Conservation (phyloP, 2,888 invertebrate species). For the Ectemnius continuus region DNA sequence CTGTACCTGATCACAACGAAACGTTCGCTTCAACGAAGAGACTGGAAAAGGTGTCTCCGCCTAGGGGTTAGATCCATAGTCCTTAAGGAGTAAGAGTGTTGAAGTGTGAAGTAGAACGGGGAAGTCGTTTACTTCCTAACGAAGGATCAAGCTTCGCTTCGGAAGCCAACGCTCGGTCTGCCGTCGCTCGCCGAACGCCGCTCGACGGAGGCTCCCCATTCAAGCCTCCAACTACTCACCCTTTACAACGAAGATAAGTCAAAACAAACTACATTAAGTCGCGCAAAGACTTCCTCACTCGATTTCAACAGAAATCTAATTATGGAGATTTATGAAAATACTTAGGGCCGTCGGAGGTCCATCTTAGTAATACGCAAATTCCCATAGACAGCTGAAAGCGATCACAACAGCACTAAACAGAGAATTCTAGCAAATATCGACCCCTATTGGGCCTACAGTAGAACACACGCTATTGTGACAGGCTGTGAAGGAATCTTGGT, state of each 20-base stretch:
- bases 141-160: constrained; percentile 7
- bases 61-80: constrained; percentile 31
- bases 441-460: constrained; percentile 29
- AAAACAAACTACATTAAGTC: constrained; percentile 19
- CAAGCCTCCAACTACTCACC: constrained; percentile 10
- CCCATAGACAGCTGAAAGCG: neutral
- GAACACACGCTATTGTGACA: neutral
- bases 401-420: neutral
- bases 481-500: neutral
- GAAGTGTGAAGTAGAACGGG: constrained; percentile 22
- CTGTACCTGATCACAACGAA: constrained; percentile 65
- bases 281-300: neutral
- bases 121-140: neutral
- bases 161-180: constrained; percentile 27
- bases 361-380: neutral
- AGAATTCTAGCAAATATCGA: neutral
- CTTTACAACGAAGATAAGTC: constrained; percentile 55
- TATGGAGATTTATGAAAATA: constrained; percentile 68
- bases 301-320: constrained; percentile 12
- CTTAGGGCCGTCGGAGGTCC: constrained; percentile 44
- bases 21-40: constrained; percentile 39
- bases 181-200: constrained; percentile 64
- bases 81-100: constrained; percentile 12
- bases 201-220: constrained; percentile 5
- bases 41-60: constrained; percentile 15